Percentiles rank a stretch among this genome's conserved stretches.
phyloP scores from a whole-genome alignment of 2,797 vertebrate genomes.

The Xenopus petersii region DNA sequence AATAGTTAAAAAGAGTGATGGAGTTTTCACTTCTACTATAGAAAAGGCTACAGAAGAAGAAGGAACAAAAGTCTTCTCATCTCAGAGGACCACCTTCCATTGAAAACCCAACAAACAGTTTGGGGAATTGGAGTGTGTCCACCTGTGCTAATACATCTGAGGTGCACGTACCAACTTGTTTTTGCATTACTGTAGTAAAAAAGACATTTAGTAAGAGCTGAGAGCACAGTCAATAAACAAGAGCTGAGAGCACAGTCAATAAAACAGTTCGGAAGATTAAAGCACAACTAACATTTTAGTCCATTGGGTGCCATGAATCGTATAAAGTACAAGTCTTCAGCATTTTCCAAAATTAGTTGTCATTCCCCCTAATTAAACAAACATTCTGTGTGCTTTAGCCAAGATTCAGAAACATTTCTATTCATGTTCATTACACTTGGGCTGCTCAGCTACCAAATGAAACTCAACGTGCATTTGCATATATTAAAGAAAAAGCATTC shows the following conservation, averaged over 20 bases:
- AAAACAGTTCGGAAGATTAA: constrained; percentile 12
- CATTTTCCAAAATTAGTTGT: constrained; percentile 41
- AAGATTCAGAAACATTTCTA: constrained; percentile 40
- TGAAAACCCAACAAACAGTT: no score
- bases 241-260: neutral
- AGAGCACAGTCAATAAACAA: no score
- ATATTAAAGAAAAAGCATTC: neutral
- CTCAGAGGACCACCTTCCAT: no score
- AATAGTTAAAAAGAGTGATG: no score
- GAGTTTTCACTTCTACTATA: no score
- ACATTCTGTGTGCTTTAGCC: constrained; percentile 29
- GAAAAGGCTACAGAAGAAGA: no score
- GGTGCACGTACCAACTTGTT: no score
- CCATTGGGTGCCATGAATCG: constrained; percentile 30
- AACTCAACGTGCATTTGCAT: constrained; percentile 5
- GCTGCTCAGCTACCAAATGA: constrained; percentile 9
- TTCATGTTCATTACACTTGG: constrained; percentile 32
- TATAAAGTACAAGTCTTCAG: constrained; percentile 34
- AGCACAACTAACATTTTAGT: constrained; percentile 30
- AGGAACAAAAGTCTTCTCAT: no score
- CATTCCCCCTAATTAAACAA: constrained; percentile 42
- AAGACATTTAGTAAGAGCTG: no score
- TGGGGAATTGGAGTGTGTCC: no score
- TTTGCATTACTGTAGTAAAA: no score
- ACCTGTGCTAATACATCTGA: no score